phyloP scores from a whole-genome alignment of 2,113 vertebrate genomes.

The Microtus ochrogaster region DNA sequence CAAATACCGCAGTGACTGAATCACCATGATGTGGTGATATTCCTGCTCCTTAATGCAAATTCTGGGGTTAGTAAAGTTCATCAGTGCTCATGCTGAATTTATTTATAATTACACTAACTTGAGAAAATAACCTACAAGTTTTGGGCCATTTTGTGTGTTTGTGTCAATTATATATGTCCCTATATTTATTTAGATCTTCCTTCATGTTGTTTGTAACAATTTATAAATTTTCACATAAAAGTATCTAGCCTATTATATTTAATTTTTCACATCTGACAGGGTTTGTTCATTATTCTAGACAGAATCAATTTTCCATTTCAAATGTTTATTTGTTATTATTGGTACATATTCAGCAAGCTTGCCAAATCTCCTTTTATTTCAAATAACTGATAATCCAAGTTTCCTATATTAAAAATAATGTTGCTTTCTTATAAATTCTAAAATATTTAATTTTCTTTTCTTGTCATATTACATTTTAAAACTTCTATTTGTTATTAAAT shows the following conservation, averaged over 20 bases:
- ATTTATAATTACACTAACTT: slow-evolving; percentile 35
- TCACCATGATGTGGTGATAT: slow-evolving; percentile 2
- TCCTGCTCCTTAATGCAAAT: slow-evolving; percentile 1
- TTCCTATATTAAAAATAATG: slow-evolving; percentile 16
- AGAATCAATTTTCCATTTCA: slow-evolving; percentile 37
- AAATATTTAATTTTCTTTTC: slow-evolving; percentile 55
- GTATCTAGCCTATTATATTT: slow-evolving; percentile 39
- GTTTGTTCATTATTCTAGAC: neutral
- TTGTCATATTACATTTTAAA: slow-evolving; percentile 51
- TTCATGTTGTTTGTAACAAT: neutral
- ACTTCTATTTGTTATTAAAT: neutral
- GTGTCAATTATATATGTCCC: neutral
- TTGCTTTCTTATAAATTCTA: slow-evolving; percentile 8
- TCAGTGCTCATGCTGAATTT: slow-evolving; percentile 32
- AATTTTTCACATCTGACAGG: neutral
- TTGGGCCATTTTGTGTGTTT: neutral
- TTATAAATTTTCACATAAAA: slow-evolving; percentile 25
- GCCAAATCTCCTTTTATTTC: slow-evolving; percentile 45
- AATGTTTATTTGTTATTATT: slow-evolving; percentile 39
- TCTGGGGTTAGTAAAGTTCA: neutral
- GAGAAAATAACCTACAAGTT: neutral
- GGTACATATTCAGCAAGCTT: neutral
- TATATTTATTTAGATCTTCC: slow-evolving; percentile 26
- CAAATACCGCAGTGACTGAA: neutral
- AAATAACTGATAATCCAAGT: slow-evolving; percentile 19